phyloP scores from a whole-genome alignment of 1,140 invertebrate species.

The Drosophila bocqueti region DNA sequence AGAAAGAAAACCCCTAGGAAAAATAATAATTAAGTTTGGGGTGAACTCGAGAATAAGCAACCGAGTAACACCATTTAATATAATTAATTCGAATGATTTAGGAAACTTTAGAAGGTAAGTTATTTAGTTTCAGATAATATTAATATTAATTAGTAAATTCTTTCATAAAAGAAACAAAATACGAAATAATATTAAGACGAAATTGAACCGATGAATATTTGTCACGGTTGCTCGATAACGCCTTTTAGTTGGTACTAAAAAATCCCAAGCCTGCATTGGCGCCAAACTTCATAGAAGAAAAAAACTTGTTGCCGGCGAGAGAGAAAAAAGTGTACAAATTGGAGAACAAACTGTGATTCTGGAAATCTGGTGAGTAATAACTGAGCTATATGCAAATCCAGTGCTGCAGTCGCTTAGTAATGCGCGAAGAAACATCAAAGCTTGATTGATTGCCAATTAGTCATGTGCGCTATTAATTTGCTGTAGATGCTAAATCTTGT shows the following conservation, averaged over 20 bases:
- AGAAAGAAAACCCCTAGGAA: no score
- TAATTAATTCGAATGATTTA: no score
- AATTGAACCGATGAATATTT: neutral
- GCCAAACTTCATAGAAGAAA: neutral
- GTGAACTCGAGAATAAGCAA: no score
- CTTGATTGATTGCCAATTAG: constrained; percentile 78
- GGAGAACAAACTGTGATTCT: neutral
- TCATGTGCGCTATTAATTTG: constrained; percentile 63
- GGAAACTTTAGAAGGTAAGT: no score
- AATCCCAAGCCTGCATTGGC: neutral
- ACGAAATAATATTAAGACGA: neutral
- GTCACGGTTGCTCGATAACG: neutral
- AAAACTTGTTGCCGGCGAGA: neutral
- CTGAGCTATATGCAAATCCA: constrained; percentile 35
- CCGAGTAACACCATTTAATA: no score
- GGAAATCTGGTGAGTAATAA: constrained; percentile 29
- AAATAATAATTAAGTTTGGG: no score
- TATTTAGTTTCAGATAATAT: neutral
- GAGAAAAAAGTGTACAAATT: constrained; percentile 8
- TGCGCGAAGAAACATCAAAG: constrained; percentile 51
- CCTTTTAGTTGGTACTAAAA: neutral
- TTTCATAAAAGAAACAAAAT: neutral
- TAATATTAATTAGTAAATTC: neutral
- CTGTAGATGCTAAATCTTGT: constrained; percentile 44
- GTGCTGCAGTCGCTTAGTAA: constrained; percentile 55